These are phyloP conservation scores for Torymus aiolomorphi DNA, from an alignment of 2,888 invertebrate species.

Conservation along the genomic window DNA sequence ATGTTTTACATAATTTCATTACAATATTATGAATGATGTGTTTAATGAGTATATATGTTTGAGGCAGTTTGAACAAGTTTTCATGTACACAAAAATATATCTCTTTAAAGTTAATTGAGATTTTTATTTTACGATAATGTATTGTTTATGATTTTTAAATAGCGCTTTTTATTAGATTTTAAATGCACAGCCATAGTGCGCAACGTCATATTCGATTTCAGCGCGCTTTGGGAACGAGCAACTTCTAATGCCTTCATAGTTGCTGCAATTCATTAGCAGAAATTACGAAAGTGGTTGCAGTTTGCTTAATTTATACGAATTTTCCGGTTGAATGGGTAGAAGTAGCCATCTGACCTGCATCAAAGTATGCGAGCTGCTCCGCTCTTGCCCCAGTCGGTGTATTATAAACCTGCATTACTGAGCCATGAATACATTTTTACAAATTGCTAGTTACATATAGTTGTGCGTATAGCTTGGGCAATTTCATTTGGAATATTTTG, in stretches of 20 bases:
- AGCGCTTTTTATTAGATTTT: too few species aligned
- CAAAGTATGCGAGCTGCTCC: conserved; percentile 3
- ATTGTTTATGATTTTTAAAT: too few species aligned
- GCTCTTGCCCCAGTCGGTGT: background rate
- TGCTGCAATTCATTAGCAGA: conserved; percentile 6
- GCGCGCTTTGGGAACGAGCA: background rate
- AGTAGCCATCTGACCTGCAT: conserved; percentile 22
- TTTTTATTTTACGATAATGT: too few species aligned
- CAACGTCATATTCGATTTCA: background rate
- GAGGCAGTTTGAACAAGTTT: too few species aligned
- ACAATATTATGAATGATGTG: too few species aligned
- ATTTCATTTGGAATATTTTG: too few species aligned
- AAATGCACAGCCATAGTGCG: too few species aligned
- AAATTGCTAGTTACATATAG: background rate
- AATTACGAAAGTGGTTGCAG: conserved; percentile 20
- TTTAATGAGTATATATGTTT: too few species aligned
- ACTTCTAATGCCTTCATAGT: background rate
- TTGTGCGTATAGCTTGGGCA: too few species aligned
- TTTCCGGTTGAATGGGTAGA: conserved; percentile 28
- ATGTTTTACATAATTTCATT: too few species aligned
- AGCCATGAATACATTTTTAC: conserved; percentile 15
- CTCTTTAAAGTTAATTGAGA: too few species aligned
- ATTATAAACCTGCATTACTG: conserved; percentile 8
- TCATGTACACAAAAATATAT: too few species aligned
- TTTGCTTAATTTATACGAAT: conserved; percentile 41